These are phyloP conservation scores for Theonella swinhoei DNA, from an alignment of 37 sponge, comb jelly and placozoan genomes.

Conservation along the genomic window DNA sequence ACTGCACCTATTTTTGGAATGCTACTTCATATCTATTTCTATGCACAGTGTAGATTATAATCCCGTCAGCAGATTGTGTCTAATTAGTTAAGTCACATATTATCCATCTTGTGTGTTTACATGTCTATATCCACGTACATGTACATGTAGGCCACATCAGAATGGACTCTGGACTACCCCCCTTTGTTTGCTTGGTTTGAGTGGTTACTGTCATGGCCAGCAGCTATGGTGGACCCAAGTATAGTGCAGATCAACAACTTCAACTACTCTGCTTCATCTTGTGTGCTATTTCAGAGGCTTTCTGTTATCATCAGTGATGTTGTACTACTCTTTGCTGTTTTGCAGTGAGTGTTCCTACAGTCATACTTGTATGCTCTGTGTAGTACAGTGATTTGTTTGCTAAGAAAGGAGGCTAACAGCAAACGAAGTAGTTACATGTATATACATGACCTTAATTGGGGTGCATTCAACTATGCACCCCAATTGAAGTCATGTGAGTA, in stretches of 20 bases:
- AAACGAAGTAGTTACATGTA: too few species aligned
- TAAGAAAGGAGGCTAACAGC: too few species aligned
- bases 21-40: too few species aligned
- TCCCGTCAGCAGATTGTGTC: too few species aligned
- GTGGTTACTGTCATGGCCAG: constrained; percentile 79
- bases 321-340: constrained; percentile 79
- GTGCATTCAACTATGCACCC: too few species aligned
- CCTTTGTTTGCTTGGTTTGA: constrained; percentile 99
- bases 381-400: too few species aligned
- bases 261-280: constrained; percentile 58
- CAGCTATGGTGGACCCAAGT: constrained; percentile 80
- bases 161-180: constrained; percentile 99
- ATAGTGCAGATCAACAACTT: constrained; percentile 76
- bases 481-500: too few species aligned
- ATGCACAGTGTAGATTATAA: too few species aligned
- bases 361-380: not conserved
- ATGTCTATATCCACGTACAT: not conserved
- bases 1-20: too few species aligned
- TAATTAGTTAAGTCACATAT: not conserved
- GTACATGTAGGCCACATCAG: constrained; percentile 75
- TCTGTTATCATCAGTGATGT: constrained; percentile 87
- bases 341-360: constrained; percentile 48
- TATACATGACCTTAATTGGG: too few species aligned
- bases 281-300: constrained; percentile 86
- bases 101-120: not conserved